Percentiles rank a stretch among this genome's conserved stretches.
phyloP scores from a whole-genome alignment of 2,888 invertebrate species.

The Euproctis similis region DNA sequence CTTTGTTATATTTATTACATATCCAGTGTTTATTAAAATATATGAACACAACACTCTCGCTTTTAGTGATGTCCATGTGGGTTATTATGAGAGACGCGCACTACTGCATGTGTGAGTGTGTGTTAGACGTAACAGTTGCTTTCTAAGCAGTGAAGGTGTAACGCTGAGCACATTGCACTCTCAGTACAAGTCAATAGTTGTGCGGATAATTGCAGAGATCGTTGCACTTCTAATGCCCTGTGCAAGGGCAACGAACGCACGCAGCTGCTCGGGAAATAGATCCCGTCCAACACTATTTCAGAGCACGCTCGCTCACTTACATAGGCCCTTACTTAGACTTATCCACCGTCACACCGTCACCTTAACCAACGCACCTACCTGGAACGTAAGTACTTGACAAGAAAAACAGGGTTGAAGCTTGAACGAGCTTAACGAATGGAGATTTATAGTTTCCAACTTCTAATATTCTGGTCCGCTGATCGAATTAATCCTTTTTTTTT shows the following conservation, averaged over 20 bases:
- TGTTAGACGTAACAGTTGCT: conserved; percentile 63
- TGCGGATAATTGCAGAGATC: conserved; percentile 64
- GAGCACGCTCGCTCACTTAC: conserved; percentile 56
- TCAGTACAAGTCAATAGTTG: conserved; percentile 69
- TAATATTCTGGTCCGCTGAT: too few species aligned
- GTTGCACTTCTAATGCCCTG: conserved; percentile 72
- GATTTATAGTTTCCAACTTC: too few species aligned
- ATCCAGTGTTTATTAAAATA: conserved; percentile 15
- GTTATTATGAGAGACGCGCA: conserved; percentile 30
- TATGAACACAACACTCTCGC: conserved; percentile 49
- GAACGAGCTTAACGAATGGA: conserved; percentile 7
- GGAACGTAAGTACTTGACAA: conserved; percentile 45
- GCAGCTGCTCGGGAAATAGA: conserved; percentile 74
- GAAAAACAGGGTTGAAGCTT: conserved; percentile 23
- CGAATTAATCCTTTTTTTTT: too few species aligned
- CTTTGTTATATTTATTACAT: too few species aligned
- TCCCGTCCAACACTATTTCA: conserved; percentile 73
- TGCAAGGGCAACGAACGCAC: conserved; percentile 68
- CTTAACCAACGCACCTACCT: conserved; percentile 48
- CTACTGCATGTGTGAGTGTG: conserved; percentile 31
- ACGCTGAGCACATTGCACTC: conserved; percentile 51
- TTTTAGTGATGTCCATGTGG: conserved; percentile 50
- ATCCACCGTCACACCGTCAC: conserved; percentile 39
- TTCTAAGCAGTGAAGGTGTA: conserved; percentile 73
- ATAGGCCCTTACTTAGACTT: conserved; percentile 37